These are phyloP conservation scores for Harpalus rufipes DNA, from an alignment of 2,888 invertebrate genomes.

Conservation along the genomic window DNA sequence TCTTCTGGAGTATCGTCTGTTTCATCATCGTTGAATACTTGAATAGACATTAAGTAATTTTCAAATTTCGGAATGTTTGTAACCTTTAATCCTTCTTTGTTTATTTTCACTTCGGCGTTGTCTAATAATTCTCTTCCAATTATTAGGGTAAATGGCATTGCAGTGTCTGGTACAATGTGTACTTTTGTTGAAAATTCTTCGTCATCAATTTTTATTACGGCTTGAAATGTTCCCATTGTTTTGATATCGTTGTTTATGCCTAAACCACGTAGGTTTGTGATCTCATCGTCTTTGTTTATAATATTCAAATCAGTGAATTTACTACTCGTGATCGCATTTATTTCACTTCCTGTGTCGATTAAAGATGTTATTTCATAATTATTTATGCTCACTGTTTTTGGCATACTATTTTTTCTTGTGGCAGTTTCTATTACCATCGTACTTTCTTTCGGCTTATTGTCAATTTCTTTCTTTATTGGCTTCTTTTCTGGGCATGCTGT, in stretches of 20 bases:
- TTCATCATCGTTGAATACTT: too few species aligned
- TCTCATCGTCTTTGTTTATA: background rate
- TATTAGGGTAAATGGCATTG: conserved; percentile 27
- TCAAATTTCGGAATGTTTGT: conserved; percentile 18
- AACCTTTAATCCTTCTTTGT: conserved; percentile 4
- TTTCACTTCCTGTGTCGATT: conserved; percentile 62
- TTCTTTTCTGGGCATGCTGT: conserved; percentile 50
- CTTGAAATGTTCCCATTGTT: conserved; percentile 42
- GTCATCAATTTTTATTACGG: background rate
- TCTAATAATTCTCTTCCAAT: conserved; percentile 54
- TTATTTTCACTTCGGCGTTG: conserved; percentile 6
- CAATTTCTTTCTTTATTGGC: background rate
- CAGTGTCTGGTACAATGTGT: conserved; percentile 54
- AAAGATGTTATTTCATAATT: conserved; percentile 12
- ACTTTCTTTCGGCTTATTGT: background rate
- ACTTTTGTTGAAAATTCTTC: background rate
- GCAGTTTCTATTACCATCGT: background rate
- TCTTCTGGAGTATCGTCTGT: too few species aligned
- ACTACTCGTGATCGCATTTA: conserved; percentile 30
- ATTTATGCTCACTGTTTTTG: background rate
- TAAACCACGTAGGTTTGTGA: background rate
- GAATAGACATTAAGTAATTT: background rate
- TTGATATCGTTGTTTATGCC: background rate
- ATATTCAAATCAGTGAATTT: conserved; percentile 7
- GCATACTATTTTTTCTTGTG: conserved; percentile 3